Evolutionary conservation across 2,888 invertebrate species (phyloP).

Genomic region (Linyphia triangularis): DNA sequence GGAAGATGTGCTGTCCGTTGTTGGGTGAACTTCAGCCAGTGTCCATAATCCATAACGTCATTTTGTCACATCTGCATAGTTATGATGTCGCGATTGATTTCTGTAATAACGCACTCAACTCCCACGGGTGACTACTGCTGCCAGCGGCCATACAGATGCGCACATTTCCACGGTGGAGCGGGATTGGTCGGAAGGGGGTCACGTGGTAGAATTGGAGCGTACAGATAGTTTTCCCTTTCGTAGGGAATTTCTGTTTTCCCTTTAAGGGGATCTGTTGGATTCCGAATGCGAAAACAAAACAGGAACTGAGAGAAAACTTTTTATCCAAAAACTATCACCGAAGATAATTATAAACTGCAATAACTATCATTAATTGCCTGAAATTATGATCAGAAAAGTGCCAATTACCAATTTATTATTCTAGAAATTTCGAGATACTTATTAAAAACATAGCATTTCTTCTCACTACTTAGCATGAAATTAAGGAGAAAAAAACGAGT

Average conservation of each 20-base stretch:
- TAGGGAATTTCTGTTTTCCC: slow-evolving; percentile 7
- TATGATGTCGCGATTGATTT: neutral
- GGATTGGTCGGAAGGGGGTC: slow-evolving; percentile 35
- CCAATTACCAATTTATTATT: no score
- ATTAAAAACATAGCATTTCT: no score
- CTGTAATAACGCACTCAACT: slow-evolving; percentile 18
- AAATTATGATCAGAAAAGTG: no score
- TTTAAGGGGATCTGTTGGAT: neutral
- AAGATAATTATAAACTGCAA: no score
- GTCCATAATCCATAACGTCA: slow-evolving; percentile 63
- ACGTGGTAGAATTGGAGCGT: slow-evolving; percentile 58
- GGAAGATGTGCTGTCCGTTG: neutral
- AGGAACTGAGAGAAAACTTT: neutral
- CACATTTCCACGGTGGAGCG: slow-evolving; percentile 10
- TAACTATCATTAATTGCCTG: no score
- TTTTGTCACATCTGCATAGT: slow-evolving; percentile 14
- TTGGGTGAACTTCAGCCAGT: slow-evolving; percentile 30
- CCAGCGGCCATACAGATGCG: slow-evolving; percentile 49
- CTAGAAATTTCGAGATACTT: no score
- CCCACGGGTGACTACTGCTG: slow-evolving; percentile 53
- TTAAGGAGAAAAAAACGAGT: no score
- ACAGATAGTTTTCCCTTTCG: slow-evolving; percentile 28
- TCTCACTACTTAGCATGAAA: no score
- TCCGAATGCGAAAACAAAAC: neutral
- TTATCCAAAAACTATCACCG: no score